Evolutionary conservation across 92 coral and sea anemone genomes (phyloP).

Genomic region (Epizoanthus rinbou): DNA sequence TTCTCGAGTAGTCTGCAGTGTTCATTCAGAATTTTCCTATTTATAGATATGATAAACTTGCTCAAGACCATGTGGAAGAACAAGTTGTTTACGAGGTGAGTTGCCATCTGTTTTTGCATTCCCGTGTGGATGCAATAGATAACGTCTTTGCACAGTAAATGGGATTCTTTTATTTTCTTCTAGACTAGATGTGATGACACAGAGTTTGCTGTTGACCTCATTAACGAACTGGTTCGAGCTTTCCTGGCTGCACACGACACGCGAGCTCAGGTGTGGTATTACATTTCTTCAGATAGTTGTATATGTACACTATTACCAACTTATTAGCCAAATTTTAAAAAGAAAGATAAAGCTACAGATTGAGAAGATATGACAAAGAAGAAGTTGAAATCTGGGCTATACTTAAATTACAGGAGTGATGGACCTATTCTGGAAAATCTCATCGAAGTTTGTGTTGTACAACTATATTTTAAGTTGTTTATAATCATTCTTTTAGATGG

Average conservation of each 20-base stretch:
- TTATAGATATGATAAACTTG: slow-evolving; percentile 84
- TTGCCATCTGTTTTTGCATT: not conserved
- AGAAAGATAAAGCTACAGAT: too few species aligned
- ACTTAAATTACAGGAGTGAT: too few species aligned
- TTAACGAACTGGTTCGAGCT: slow-evolving; percentile 88
- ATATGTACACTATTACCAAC: too few species aligned
- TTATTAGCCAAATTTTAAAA: too few species aligned
- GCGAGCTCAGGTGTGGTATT: slow-evolving; percentile 82
- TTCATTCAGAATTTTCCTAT: not conserved
- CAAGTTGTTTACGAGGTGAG: slow-evolving; percentile 87
- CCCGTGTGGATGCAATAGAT: not conserved
- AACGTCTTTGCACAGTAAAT: not conserved
- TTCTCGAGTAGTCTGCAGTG: not conserved
- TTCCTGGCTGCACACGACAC: slow-evolving; percentile 97
- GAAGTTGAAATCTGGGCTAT: too few species aligned
- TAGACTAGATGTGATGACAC: slow-evolving; percentile 92
- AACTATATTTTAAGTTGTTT: too few species aligned
- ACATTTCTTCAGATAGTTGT: too few species aligned
- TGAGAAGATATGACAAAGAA: too few species aligned
- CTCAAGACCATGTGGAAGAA: slow-evolving; percentile 87
- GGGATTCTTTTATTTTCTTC: not conserved
- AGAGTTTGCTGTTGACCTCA: slow-evolving; percentile 88
- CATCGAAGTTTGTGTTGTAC: too few species aligned
- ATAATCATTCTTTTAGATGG: too few species aligned
- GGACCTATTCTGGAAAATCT: too few species aligned